Evolutionary conservation across 92 coral and sea anemone genomes (phyloP).

Genomic region (Paragorgia papillata): DNA sequence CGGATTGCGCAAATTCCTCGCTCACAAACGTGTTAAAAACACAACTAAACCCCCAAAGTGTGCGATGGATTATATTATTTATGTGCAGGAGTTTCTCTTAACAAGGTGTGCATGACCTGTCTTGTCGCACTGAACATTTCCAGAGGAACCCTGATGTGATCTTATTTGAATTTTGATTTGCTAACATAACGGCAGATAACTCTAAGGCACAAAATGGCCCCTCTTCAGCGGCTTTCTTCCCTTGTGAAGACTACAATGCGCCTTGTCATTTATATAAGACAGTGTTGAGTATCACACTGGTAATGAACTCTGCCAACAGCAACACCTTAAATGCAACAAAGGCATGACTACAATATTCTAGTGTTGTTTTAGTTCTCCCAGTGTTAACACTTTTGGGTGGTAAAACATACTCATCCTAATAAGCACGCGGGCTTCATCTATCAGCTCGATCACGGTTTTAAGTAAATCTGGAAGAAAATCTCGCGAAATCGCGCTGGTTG

Average conservation of each 20-base stretch:
- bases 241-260: neutral
- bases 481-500: neutral
- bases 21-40: conserved; percentile 35
- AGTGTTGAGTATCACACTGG: conserved; percentile 3
- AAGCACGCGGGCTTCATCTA: neutral
- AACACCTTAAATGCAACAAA: conserved; percentile 25
- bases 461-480: neutral
- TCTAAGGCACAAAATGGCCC: conserved; percentile 10
- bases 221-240: neutral
- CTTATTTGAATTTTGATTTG: conserved; percentile 13
- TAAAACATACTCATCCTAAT: conserved; percentile 8
- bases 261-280: neutral
- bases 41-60: conserved; percentile 2
- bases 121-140: neutral
- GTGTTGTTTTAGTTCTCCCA: conserved; percentile 27
- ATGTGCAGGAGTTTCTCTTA: neutral
- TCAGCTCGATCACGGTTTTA: neutral
- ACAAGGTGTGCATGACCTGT: neutral
- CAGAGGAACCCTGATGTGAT: neutral
- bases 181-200: conserved; percentile 6
- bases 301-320: conserved; percentile 29
- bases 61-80: too few species aligned
- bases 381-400: conserved; percentile 32
- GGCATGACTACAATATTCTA: neutral
- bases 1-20: conserved; percentile 9